These are phyloP conservation scores for Galaxias olidus DNA, from an alignment of 2,797 vertebrate species.

Conservation along the genomic window DNA sequence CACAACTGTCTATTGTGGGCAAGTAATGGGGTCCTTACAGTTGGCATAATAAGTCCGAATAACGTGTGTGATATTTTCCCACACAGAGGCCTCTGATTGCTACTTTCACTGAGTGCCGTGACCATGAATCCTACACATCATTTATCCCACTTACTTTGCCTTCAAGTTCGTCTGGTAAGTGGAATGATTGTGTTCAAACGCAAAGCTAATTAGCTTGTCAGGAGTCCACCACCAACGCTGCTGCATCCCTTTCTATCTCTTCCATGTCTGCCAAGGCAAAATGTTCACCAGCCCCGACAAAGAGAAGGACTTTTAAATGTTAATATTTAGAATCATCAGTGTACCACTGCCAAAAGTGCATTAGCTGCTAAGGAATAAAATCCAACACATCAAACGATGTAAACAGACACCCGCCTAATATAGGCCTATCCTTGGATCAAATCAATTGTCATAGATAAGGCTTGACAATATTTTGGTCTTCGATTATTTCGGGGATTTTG, in stretches of 20 bases:
- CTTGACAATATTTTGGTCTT: neutral
- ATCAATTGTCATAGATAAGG: neutral
- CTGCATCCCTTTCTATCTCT: constrained; percentile 12
- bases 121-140: constrained; percentile 1
- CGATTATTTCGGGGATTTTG: constrained; percentile 14
- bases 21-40: too few relatives aligned
- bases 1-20: too few relatives aligned
- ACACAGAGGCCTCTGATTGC: constrained; percentile 9
- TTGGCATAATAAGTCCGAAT: constrained; percentile 10
- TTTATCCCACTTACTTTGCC: neutral
- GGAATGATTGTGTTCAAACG: constrained; percentile 22
- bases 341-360: constrained; percentile 16
- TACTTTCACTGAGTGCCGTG: neutral
- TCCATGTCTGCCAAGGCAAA: neutral
- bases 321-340: neutral
- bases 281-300: constrained; percentile 34
- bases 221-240: constrained; percentile 25
- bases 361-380: constrained; percentile 10
- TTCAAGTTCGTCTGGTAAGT: constrained; percentile 15
- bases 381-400: too few relatives aligned
- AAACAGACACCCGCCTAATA: neutral
- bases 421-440: too few relatives aligned
- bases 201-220: constrained; percentile 31
- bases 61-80: neutral
- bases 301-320: constrained; percentile 4